Conservation (phyloP, 23 tunicate species). For the Diplosoma virens region DNA sequence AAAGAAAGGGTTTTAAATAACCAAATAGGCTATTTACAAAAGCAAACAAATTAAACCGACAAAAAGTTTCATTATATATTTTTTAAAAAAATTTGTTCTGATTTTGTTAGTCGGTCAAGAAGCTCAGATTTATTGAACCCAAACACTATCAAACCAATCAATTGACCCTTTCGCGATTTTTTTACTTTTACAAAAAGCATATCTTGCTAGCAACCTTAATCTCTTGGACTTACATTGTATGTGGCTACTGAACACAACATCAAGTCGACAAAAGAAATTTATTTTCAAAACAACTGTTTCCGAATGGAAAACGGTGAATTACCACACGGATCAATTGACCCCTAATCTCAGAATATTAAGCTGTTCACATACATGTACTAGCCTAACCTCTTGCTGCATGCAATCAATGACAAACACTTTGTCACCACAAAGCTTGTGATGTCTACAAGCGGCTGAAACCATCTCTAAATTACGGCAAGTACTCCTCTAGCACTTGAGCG, state of each 20-base stretch:
- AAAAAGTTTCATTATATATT: too few species aligned
- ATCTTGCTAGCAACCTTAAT: background rate
- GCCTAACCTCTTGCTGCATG: background rate
- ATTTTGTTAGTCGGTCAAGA: too few species aligned
- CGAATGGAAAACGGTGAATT: conserved; percentile 10
- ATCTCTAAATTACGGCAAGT: too few species aligned
- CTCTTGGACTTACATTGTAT: background rate
- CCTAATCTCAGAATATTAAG: background rate
- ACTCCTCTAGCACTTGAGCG: too few species aligned
- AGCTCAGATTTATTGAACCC: background rate
- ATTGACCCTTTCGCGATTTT: conserved; percentile 8
- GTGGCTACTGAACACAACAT: conserved; percentile 2
- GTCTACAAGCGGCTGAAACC: too few species aligned
- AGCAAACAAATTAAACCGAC: too few species aligned
- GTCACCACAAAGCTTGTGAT: too few species aligned
- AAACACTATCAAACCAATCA: background rate
- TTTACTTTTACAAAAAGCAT: conserved; percentile 1
- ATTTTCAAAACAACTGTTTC: conserved; percentile 12
- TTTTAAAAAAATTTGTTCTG: too few species aligned
- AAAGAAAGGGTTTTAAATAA: too few species aligned
- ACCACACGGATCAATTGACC: conserved; percentile 11
- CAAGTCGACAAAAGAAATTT: conserved; percentile 17
- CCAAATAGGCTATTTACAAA: too few species aligned
- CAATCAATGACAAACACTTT: too few species aligned
- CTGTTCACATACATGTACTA: background rate